A percentile compares a stretch with the other conserved stretches of the same genome.
These are phyloP conservation scores for Prunella strophiata DNA, from an alignment of 2,797 vertebrate species.

Conservation along the genomic window DNA sequence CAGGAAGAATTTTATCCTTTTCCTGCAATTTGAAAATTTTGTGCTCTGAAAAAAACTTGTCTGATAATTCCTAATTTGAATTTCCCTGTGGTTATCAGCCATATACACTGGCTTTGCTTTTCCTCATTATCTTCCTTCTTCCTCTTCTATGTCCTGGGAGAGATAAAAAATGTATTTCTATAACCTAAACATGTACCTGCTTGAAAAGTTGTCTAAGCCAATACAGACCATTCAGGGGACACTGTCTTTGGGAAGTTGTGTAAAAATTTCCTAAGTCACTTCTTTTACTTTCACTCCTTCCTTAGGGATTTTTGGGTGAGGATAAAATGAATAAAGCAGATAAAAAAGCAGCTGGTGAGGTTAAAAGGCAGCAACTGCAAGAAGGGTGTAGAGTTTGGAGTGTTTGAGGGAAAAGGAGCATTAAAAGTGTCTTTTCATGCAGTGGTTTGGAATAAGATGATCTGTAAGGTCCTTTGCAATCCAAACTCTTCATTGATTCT, in stretches of 20 bases:
- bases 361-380: not conserved
- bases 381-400: not conserved
- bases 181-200: not conserved
- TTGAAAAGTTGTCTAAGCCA: not conserved
- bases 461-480: not conserved
- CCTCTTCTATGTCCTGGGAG: not conserved
- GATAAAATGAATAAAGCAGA: not conserved
- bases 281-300: not conserved
- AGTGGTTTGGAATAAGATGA: accelerated
- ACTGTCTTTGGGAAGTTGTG: not conserved
- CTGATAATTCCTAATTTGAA: not conserved
- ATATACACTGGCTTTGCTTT: not conserved
- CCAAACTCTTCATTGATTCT: not conserved
- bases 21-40: not conserved
- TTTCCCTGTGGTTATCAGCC: not conserved
- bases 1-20: not conserved
- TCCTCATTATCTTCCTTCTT: not conserved
- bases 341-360: not conserved
- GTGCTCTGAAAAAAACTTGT: not conserved
- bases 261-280: not conserved
- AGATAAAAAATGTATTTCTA: not conserved
- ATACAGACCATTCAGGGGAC: not conserved
- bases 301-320: not conserved
- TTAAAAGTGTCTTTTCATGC: not conserved
- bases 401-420: not conserved